These are phyloP conservation scores for Cecropterus lyciades DNA, from an alignment of 1,140 invertebrate species.

Conservation along the genomic window DNA sequence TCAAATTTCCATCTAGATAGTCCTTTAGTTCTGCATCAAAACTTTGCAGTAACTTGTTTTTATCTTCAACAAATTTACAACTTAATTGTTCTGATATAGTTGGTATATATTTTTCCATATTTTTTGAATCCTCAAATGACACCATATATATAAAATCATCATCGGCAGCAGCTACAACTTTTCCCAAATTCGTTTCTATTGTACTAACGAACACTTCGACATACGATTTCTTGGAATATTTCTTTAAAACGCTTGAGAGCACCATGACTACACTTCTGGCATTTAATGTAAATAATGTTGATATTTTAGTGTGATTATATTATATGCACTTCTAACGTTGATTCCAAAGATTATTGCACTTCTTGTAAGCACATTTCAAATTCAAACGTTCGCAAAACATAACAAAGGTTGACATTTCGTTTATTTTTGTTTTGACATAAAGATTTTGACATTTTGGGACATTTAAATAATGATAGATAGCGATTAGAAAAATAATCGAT, in stretches of 20 bases:
- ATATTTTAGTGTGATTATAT: no score
- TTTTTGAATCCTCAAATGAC: constrained; percentile 65
- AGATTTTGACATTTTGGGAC: no score
- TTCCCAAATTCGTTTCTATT: constrained; percentile 59
- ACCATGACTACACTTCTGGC: no score
- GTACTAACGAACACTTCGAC: constrained; percentile 40
- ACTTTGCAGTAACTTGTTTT: constrained; percentile 55
- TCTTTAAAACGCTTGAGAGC: constrained; percentile 48
- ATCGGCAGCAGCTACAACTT: constrained; percentile 61
- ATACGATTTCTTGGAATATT: constrained; percentile 46
- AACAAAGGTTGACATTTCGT: no score
- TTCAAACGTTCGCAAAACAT: no score
- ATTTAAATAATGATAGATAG: no score
- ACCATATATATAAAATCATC: constrained; percentile 59
- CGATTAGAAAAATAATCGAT: no score
- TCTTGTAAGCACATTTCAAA: no score
- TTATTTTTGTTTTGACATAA: no score
- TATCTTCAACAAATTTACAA: constrained; percentile 55
- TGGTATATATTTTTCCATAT: constrained; percentile 56
- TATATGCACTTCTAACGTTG: no score
- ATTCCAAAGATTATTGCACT: no score
- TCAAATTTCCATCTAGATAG: constrained; percentile 64
- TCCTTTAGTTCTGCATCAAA: constrained; percentile 58
- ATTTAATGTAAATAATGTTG: no score
- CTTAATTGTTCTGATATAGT: constrained; percentile 46